These are phyloP conservation scores for Etia nguti DNA, from an alignment of 2,113 vertebrate genomes.

Conservation along the genomic window DNA sequence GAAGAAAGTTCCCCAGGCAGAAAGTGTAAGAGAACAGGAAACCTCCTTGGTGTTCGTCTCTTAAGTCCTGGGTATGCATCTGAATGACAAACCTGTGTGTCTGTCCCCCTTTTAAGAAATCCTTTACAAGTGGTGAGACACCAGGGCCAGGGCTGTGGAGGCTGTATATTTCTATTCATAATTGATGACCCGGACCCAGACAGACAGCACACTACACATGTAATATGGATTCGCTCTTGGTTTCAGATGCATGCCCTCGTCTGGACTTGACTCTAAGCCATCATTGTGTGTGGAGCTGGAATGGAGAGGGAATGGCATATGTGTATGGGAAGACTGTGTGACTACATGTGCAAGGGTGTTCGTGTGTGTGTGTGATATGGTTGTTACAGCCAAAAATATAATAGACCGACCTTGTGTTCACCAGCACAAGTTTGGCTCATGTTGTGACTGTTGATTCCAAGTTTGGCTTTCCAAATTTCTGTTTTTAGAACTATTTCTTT, in stretches of 20 bases:
- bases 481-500: neutral
- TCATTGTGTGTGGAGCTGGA: constrained; percentile 53
- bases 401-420: constrained; percentile 12
- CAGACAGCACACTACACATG: constrained; percentile 84
- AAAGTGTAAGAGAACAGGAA: constrained; percentile 51
- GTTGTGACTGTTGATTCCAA: constrained; percentile 2
- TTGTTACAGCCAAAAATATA: constrained; percentile 23
- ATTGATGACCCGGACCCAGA: constrained; percentile 88
- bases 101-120: constrained; percentile 79
- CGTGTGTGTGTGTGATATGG: neutral
- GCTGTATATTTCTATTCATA: constrained; percentile 92
- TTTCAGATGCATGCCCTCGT: constrained; percentile 70
- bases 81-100: constrained; percentile 80
- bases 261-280: constrained; percentile 64
- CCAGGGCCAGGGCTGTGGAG: constrained; percentile 73
- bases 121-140: constrained; percentile 79
- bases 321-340: neutral
- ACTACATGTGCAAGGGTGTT: neutral
- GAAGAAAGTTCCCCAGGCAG: constrained; percentile 39
- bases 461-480: neutral
- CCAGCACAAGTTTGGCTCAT: neutral
- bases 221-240: constrained; percentile 82
- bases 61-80: constrained; percentile 63
- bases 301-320: constrained; percentile 31
- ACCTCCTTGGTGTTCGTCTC: constrained; percentile 47